phyloP scores from a whole-genome alignment of 2,888 invertebrate species.

The Lochmaea crataegi region DNA sequence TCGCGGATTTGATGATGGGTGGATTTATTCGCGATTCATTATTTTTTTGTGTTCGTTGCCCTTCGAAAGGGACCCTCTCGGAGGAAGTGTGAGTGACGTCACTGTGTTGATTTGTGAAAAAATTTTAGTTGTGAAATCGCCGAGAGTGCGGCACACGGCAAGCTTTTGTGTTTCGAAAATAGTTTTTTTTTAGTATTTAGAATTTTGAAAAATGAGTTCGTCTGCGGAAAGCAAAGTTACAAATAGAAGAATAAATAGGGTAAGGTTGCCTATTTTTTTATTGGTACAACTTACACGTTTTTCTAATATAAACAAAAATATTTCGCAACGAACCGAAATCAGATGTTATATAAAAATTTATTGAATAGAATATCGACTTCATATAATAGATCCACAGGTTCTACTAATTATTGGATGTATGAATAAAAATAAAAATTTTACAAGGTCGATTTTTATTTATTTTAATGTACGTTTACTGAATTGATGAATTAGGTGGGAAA shows the following conservation, averaged over 20 bases:
- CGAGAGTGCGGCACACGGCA: constrained; percentile 2
- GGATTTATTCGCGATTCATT: constrained; percentile 26
- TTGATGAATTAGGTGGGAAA: neutral
- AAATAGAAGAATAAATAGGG: constrained; percentile 13
- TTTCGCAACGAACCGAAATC: neutral
- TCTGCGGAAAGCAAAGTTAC: constrained; percentile 1
- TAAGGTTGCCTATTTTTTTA: neutral
- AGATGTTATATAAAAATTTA: neutral
- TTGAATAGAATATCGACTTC: neutral
- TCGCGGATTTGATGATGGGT: constrained; percentile 36
- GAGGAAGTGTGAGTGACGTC: constrained; percentile 25
- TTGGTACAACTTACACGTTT: neutral
- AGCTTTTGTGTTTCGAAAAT: constrained; percentile 6
- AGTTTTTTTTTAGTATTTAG: neutral
- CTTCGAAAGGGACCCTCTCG: constrained; percentile 18
- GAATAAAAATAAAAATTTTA: neutral
- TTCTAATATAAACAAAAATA: neutral
- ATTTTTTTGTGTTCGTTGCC: constrained; percentile 27
- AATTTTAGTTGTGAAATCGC: constrained; percentile 9
- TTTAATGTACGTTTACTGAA: neutral
- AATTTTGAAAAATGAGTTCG: constrained; percentile 11
- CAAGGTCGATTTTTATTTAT: neutral
- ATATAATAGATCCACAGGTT: too few species aligned
- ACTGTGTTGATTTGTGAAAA: constrained; percentile 8
- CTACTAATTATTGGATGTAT: neutral